Evolutionary conservation across 2,888 invertebrate genomes (phyloP).

Genomic region (Euzophera pinguis): DNA sequence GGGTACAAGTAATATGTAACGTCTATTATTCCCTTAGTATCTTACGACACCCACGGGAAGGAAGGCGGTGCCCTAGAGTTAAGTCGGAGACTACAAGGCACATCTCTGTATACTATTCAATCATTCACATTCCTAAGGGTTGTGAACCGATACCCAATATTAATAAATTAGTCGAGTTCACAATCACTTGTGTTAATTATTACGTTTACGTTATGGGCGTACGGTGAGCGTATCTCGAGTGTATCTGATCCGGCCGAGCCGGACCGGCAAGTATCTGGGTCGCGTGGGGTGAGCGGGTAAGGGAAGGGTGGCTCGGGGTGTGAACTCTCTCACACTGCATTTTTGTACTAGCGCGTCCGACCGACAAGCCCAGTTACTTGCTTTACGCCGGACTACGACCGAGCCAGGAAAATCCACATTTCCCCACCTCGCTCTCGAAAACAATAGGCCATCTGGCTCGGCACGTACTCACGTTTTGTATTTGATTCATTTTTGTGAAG

Average conservation of each 20-base stretch:
- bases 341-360: conserved; percentile 64
- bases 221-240: conserved; percentile 32
- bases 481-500: conserved; percentile 93
- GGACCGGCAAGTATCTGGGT: conserved; percentile 51
- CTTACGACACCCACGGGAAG: too few relatives aligned
- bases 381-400: conserved; percentile 27
- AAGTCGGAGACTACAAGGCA: too few relatives aligned
- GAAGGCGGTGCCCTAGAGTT: too few relatives aligned
- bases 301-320: conserved; percentile 30
- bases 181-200: conserved; percentile 32
- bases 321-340: conserved; percentile 44
- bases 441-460: conserved; percentile 10
- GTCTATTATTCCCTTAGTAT: too few relatives aligned
- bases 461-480: conserved; percentile 87
- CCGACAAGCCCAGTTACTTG: conserved; percentile 47
- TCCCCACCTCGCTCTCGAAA: conserved; percentile 17
- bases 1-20: too few relatives aligned
- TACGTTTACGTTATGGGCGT: conserved; percentile 24
- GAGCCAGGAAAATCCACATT: conserved; percentile 29
- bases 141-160: too few relatives aligned
- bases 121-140: too few relatives aligned
- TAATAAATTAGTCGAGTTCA: neutral
- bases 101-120: too few relatives aligned
- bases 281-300: conserved; percentile 30
- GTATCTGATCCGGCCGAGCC: conserved; percentile 32